These are phyloP conservation scores for Ischnus inquisitorius DNA, from an alignment of 2,888 invertebrate species.

Conservation along the genomic window DNA sequence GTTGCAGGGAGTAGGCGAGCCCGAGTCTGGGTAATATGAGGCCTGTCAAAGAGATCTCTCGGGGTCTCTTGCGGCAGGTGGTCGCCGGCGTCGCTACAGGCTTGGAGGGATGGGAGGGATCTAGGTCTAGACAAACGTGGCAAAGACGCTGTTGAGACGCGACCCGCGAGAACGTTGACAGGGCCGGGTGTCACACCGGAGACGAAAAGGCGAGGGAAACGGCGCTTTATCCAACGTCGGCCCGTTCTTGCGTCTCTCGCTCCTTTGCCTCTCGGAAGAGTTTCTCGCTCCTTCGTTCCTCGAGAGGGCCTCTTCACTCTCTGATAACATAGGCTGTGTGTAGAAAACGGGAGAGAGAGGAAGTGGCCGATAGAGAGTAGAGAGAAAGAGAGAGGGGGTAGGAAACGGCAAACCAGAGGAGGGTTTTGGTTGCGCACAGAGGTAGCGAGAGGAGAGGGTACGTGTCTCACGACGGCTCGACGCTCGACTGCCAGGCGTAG, in stretches of 20 bases:
- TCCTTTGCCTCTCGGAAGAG: conserved; percentile 8
- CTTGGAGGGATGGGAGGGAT: conserved; percentile 16
- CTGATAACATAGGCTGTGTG: conserved; percentile 55
- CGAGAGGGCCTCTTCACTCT: conserved; percentile 51
- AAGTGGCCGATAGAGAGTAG: too few relatives aligned
- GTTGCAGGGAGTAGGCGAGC: conserved; percentile 37
- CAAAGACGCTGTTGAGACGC: conserved; percentile 50
- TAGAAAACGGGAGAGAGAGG: conserved; percentile 17
- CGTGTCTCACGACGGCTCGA: conserved; percentile 65
- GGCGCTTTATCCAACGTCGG: conserved; percentile 57
- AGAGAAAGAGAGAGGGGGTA: conserved; percentile 16
- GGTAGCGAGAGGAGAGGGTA: conserved; percentile 47
- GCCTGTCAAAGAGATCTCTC: conserved; percentile 65
- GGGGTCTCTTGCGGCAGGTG: conserved; percentile 63
- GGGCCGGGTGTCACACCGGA: conserved; percentile 56
- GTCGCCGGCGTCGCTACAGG: conserved; percentile 45
- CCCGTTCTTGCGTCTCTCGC: conserved; percentile 45
- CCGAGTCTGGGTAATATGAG: conserved; percentile 51
- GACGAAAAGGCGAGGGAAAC: conserved; percentile 42
- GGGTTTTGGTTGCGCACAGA: conserved; percentile 32
- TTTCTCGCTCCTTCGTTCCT: conserved; percentile 33
- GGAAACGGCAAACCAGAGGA: background rate
- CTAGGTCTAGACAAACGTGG: conserved; percentile 51
- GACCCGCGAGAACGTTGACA: conserved; percentile 60
- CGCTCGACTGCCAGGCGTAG: conserved; percentile 37